Base-by-base conservation (phyloP, 2,797 vertebrate genomes). In the Podarcis siculus region DNA sequence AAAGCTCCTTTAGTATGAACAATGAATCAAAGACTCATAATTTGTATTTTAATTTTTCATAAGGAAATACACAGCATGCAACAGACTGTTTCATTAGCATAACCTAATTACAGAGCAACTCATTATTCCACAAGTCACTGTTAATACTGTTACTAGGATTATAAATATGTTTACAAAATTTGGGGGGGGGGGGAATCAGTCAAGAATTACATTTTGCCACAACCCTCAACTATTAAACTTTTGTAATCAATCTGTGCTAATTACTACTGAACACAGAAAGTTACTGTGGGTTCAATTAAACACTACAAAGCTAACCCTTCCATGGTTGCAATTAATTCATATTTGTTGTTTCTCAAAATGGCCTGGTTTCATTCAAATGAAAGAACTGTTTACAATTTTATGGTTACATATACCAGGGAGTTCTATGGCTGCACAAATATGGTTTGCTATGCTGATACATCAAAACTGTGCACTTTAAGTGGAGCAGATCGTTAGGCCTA, bases 191-290 rank as follows among this genome's bases (percentile, higher is more conserved):
- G 78, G 61, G 61, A 89, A 94, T 80, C 89, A 91, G 91, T 95
- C 93, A 92, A 92, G 91, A 93, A 87, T 90, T 2, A 27, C 90
- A 88, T 93, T 95, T 95, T 95, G 93, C 94, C 94, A 95, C 89
- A 67, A 78, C 79, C 77, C 66, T 93, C 92, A 94, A 94, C 92
- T 95, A 94, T 94, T 95, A 95, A 94, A 93, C 88, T 93, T 92
- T 92, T 91, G 85, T 90, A 92, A 95, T 93, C 95, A 93, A 92
- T 95, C 92, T 94, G 88, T 76, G 91, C 92, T 95, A 94, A 95
- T 90, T 94, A 91, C 92, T 91, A 87, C 91, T 91, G 91, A 95
- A 88, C 93, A 91, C 2, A 67, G 42, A 13, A 87, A 86, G 87
- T 86, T 94, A 91, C 86, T 89, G 89, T 81, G 88, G 32, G 88